These are phyloP conservation scores for Serilophus lunatus DNA, from an alignment of 2,113 vertebrate genomes.

Conservation along the genomic window DNA sequence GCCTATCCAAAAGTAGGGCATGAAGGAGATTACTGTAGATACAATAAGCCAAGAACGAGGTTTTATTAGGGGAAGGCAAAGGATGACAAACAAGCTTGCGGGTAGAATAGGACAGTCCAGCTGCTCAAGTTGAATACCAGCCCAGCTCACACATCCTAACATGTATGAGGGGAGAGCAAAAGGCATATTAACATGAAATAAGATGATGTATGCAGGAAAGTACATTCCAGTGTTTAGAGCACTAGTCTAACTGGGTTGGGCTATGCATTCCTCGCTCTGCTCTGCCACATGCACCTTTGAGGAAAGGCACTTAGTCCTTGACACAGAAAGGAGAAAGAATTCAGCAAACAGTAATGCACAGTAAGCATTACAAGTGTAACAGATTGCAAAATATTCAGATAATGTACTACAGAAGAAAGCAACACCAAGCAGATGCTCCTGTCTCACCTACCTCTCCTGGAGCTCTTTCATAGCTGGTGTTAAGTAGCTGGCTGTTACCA, in stretches of 20 bases:
- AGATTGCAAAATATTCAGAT: neutral
- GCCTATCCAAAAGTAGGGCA: neutral
- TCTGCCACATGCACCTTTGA: neutral
- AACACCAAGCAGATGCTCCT: neutral
- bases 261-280: neutral
- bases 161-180: neutral
- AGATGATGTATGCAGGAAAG: neutral
- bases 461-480: constrained; percentile 90
- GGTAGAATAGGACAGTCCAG: neutral
- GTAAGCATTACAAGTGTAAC: neutral
- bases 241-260: neutral
- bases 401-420: neutral
- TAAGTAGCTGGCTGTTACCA: constrained; percentile 94
- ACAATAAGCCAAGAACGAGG: neutral
- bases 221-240: neutral
- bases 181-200: neutral
- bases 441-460: constrained; percentile 79
- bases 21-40: neutral
- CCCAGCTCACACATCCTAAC: neutral
- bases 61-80: neutral
- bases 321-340: neutral
- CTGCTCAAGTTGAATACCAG: neutral
- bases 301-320: neutral
- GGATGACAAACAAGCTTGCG: neutral
- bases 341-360: neutral